Conservation (phyloP, 2,888 invertebrate genomes). For the Chrysomela aeneicollis region DNA sequence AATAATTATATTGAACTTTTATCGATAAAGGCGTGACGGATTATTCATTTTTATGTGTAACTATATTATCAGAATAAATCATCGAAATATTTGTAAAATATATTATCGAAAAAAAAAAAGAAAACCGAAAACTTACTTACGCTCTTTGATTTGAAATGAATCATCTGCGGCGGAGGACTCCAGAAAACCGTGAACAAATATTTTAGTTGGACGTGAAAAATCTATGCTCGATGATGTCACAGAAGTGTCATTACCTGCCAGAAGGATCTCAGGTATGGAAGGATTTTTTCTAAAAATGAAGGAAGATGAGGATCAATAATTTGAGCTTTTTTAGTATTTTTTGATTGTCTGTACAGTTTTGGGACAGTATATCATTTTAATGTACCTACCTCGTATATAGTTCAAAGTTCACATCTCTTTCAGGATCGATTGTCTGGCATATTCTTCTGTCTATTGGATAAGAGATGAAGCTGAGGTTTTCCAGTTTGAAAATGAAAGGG, state of each 20-base stretch:
- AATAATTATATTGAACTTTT: too few species aligned
- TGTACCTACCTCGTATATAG: conserved; percentile 62
- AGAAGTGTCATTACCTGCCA: conserved; percentile 61
- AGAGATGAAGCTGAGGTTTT: not conserved
- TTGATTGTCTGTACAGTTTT: too few species aligned
- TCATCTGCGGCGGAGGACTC: conserved; percentile 65
- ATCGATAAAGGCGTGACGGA: too few species aligned
- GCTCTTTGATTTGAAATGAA: conserved; percentile 61
- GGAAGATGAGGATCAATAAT: too few species aligned
- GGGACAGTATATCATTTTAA: too few species aligned
- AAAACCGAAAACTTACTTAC: conserved; percentile 59
- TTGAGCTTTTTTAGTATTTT: too few species aligned
- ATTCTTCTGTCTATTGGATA: conserved; percentile 32
- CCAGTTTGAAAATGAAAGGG: not conserved
- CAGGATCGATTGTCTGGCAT: conserved; percentile 56
- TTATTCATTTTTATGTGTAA: too few species aligned
- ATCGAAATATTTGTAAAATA: too few species aligned
- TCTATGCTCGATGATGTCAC: conserved; percentile 65
- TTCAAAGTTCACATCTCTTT: conserved; percentile 61
- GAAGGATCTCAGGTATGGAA: conserved; percentile 53
- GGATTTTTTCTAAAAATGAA: conserved; percentile 46
- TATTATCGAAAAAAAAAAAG: too few species aligned
- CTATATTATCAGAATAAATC: too few species aligned
- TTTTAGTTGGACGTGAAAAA: conserved; percentile 63
- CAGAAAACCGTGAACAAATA: conserved; percentile 69